Percentiles rank a stretch among this genome's conserved stretches.
phyloP scores from a whole-genome alignment of 2,888 invertebrate genomes.

The Stramonita haemastoma region DNA sequence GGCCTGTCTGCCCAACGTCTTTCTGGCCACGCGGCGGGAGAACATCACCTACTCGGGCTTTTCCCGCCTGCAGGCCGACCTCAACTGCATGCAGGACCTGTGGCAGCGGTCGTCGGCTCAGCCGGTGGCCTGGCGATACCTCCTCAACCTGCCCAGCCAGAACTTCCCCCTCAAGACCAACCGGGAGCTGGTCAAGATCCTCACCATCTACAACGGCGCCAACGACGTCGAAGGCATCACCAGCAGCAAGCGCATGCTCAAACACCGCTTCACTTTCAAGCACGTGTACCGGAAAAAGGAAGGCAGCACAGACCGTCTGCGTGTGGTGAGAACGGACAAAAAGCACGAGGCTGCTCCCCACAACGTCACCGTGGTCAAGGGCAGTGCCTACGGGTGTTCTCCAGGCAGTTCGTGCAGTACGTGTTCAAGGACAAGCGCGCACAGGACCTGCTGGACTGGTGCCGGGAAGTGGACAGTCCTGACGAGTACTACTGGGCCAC shows the following conservation, averaged over 20 bases:
- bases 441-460: conserved; percentile 71
- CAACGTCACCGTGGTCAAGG: conserved; percentile 68
- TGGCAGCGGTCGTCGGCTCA: neutral
- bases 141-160: conserved; percentile 75
- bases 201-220: conserved; percentile 74
- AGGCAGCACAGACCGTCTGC: conserved; percentile 46
- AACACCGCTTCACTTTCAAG: conserved; percentile 48
- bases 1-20: conserved; percentile 74
- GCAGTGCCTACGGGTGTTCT: conserved; percentile 76
- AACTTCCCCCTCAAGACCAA: conserved; percentile 76
- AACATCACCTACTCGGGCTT: conserved; percentile 73
- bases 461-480: conserved; percentile 70
- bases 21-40: conserved; percentile 71
- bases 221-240: conserved; percentile 76
- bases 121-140: conserved; percentile 70
- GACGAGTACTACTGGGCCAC: conserved; percentile 77
- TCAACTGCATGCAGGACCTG: conserved; percentile 75
- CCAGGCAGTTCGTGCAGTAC: conserved; percentile 72
- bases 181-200: conserved; percentile 73
- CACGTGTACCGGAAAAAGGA: conserved; percentile 40
- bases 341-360: conserved; percentile 52
- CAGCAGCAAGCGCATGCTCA: conserved; percentile 59
- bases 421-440: conserved; percentile 65
- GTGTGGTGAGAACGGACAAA: conserved; percentile 50
- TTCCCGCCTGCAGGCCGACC: conserved; percentile 72